Base-by-base conservation (phyloP, 2,888 invertebrate species). In the Drosophila affinis region DNA sequence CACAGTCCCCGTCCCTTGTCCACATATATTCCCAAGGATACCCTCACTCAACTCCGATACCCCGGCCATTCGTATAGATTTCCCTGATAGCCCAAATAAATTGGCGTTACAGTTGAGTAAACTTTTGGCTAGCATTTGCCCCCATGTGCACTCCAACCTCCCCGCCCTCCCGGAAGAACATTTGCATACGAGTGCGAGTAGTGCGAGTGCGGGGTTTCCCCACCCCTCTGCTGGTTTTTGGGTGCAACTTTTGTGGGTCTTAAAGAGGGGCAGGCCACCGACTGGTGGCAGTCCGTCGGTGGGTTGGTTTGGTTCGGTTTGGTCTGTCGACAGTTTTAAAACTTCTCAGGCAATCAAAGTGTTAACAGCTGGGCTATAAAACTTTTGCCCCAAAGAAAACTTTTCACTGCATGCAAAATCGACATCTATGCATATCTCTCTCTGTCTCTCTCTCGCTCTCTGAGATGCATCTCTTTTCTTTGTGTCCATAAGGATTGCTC, bases 301-400 rank as follows among this genome's bases (percentile, higher is more conserved):
- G 48, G 59, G 76, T 54, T 49, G 73, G 52, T 51, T 10, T 21
- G 21, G 21, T 21, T 21, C 3, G 12, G 34, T 32, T 12, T 34
- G 34, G 34, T 14, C 44, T 59, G 62, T 75, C 76, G 63, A 53
- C 52, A 70, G 72, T 76, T 78, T 57, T 62, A 70, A 74, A 75
- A 83, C 76, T 76, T 85, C 72, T 56, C 75, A 68, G 58, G 80
- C 87, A 83, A 85, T 85, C 83, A 85, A 79, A 75, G 85, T 83
- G 87, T 87, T 83, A 83, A 85, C 87, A 87, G 87, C 72, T 71
- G 48, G 68, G 75, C 77, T 63, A 75, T 79, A 76, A 87, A 87
- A 83, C 82, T 84, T 81, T 86, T 60, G 54, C 55, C 57, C 55
- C 53, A 57, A 67, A 72, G 62, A 56, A 76, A 85, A 81, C 68